Evolutionary conservation across 1,140 invertebrate species (phyloP).

Genomic region (Drosophila ohnishii): DNA sequence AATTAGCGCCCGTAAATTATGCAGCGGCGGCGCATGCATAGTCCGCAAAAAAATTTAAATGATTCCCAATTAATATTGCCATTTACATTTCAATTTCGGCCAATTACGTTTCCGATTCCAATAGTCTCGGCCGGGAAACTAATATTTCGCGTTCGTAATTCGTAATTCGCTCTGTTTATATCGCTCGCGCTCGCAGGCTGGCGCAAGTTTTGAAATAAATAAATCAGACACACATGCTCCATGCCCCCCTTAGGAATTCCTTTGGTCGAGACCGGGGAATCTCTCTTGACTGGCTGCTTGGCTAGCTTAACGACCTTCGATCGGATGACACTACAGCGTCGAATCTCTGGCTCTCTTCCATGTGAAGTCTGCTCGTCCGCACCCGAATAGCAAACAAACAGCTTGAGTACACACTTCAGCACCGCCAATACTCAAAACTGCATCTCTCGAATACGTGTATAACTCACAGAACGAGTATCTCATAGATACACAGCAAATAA

Average conservation of each 20-base stretch:
- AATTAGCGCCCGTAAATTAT: slow-evolving; percentile 51
- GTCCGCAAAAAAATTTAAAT: slow-evolving; percentile 34
- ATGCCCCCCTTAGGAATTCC: slow-evolving; percentile 31
- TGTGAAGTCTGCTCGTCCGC: slow-evolving; percentile 21
- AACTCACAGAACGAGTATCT: slow-evolving; percentile 16
- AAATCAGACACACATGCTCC: slow-evolving; percentile 35
- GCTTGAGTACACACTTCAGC: slow-evolving; percentile 23
- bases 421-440: slow-evolving; percentile 21
- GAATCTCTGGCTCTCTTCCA: slow-evolving; percentile 1
- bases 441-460: slow-evolving; percentile 30
- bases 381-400: slow-evolving; percentile 31
- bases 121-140: slow-evolving; percentile 16
- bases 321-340: slow-evolving; percentile 39
- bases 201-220: slow-evolving; percentile 41
- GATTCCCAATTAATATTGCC: slow-evolving; percentile 50
- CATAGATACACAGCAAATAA: slow-evolving; percentile 12
- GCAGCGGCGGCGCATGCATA: slow-evolving; percentile 40
- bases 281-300: not conserved
- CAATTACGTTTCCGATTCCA: slow-evolving; percentile 13
- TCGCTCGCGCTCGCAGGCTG: slow-evolving; percentile 13
- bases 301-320: slow-evolving; percentile 34
- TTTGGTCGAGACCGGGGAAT: slow-evolving; percentile 5
- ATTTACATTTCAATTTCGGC: slow-evolving; percentile 46
- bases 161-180: slow-evolving; percentile 31
- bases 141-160: slow-evolving; percentile 17